A percentile compares a stretch with the other conserved stretches of the same genome.
These are phyloP conservation scores for Anthonomus grandis DNA, from an alignment of 1,140 invertebrate species.

Conservation along the genomic window DNA sequence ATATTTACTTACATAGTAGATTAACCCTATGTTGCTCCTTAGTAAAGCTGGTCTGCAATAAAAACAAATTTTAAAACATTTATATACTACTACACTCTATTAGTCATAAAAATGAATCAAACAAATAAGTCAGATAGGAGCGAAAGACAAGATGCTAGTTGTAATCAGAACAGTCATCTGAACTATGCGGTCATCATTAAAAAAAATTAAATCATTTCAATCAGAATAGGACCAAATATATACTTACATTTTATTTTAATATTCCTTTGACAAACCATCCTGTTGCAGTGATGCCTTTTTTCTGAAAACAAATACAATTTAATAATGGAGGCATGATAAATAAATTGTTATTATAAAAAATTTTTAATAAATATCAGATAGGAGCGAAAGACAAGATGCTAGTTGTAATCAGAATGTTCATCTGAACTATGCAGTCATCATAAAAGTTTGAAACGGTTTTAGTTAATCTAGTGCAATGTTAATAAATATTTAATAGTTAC, in stretches of 20 bases:
- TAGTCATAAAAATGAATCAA: not conserved
- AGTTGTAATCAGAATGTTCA: constrained; percentile 36
- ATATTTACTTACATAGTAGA: no score
- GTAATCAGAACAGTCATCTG: constrained; percentile 42
- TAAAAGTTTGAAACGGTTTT: not conserved
- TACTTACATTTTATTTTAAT: no score
- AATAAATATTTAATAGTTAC: not conserved
- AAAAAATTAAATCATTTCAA: not conserved
- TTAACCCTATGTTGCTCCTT: no score
- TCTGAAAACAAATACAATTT: not conserved
- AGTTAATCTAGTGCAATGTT: no score
- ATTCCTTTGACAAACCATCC: no score
- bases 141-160: constrained; percentile 41
- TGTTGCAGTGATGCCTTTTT: no score
- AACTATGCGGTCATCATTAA: constrained; percentile 11
- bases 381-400: constrained; percentile 45
- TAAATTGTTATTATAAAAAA: not conserved
- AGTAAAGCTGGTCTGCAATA: no score
- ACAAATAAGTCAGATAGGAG: constrained; percentile 40
- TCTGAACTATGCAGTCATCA: constrained; percentile 47
- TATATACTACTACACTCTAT: not conserved
- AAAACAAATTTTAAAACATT: not conserved
- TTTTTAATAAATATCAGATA: constrained; percentile 37
- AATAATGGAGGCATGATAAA: not conserved
- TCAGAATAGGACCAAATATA: not conserved